Evolutionary conservation across 2,113 vertebrate species (phyloP), one percentile per base, ranked within the genome.

Genomic region (Steatornis caripensis): DNA sequence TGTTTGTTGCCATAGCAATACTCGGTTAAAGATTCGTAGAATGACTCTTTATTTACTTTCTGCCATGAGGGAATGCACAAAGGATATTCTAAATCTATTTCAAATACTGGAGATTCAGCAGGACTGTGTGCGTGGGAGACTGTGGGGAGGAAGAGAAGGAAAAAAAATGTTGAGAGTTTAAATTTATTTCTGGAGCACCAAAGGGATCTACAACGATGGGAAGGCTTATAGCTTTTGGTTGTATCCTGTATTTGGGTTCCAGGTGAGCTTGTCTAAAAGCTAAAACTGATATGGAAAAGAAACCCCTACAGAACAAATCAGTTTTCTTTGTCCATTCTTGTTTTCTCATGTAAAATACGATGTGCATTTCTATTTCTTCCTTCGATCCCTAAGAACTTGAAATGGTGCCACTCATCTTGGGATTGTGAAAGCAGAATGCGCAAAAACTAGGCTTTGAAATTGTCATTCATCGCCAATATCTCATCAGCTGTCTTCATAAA

Each of bases 1-100:
- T 49, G 48, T 94, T 91, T 95, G 93, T 98, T 98, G 90, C 97
- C 84, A 96, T 97, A 96, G 97, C 82, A 97, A 97, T 93, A 79
- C 51, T 72, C n/a, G 3, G 69, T 81, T 93, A 87, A 91, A 86
- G 85, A 94, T 95, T 95, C 70, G 69, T 62, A 79, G 74, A 89
- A 92, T 68, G 58, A 2, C 26, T 93, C 89, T 91, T 75, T 93
- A 55, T 75, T 92, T 96, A 93, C 74, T 49, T 78, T 55, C 91
- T 75, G 22, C 34, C 79, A 8, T 39, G 71, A 37, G 72, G 51
- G 78, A 95, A 90, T 81, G 91, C 68, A 60, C 62, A 86, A 84
- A 49, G 69, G 65, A 85, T 69, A 87, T 69, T 87, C 60, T 83
- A 85, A 91, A 72, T 83, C 65, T 87, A 10, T 94, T 82, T 75